Percentiles rank a stretch among this genome's conserved stretches.
Evolutionary conservation across 1,140 invertebrate species (phyloP).

Genomic region (Sycophila sp.): DNA sequence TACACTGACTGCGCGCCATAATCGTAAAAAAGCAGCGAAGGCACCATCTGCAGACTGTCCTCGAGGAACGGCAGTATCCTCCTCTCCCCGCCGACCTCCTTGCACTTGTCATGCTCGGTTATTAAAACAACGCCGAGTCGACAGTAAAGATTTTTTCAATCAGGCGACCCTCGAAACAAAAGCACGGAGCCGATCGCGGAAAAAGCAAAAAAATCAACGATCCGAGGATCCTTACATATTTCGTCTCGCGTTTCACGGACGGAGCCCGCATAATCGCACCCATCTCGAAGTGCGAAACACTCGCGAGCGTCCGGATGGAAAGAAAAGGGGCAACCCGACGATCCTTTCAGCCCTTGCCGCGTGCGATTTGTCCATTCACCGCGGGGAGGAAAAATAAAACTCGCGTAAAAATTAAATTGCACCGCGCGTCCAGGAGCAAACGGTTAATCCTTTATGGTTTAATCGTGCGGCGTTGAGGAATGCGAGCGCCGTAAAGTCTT

Average conservation of each 20-base stretch:
- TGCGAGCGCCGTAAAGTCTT: conserved; percentile 37
- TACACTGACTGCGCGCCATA: neutral
- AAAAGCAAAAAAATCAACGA: neutral
- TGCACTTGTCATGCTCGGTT: neutral
- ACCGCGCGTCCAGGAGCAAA: too few relatives aligned
- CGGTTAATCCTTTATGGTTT: conserved; percentile 32
- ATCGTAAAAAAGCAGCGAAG: neutral
- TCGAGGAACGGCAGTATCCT: neutral
- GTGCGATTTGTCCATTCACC: neutral
- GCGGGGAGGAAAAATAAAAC: neutral
- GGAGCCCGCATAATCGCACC: neutral
- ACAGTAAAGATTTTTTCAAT: too few relatives aligned
- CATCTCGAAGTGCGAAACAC: neutral
- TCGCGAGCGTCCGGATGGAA: neutral
- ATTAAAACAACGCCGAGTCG: too few relatives aligned
- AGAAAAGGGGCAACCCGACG: neutral
- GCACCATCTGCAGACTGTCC: neutral
- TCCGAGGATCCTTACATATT: too few relatives aligned
- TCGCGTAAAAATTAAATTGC: neutral
- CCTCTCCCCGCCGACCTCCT: neutral
- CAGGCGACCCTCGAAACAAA: too few relatives aligned
- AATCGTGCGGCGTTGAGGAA: conserved; percentile 31
- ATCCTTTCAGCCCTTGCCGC: neutral
- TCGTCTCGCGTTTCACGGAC: neutral
- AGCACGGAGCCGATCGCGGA: too few relatives aligned